Conservation (phyloP, 2,888 invertebrate genomes). For the Drosophila greeni region DNA sequence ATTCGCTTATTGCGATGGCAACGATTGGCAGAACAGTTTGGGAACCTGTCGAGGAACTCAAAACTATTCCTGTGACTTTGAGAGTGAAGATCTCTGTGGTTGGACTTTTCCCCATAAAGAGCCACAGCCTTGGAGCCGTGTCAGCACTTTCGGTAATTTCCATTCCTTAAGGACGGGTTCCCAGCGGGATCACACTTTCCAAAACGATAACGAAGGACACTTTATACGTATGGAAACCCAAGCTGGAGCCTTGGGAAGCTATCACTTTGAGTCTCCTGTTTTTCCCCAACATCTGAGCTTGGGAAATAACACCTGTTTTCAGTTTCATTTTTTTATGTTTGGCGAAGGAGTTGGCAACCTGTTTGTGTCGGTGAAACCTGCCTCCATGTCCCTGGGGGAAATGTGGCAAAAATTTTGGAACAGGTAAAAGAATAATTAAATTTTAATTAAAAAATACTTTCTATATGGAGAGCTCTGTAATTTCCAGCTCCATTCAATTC, state of each 20-base stretch:
- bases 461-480: too few species aligned
- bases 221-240: slow-evolving; percentile 4
- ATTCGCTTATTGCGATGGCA: slow-evolving; percentile 1
- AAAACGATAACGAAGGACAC: not conserved
- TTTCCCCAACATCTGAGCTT: slow-evolving; percentile 1
- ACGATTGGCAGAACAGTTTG: not conserved
- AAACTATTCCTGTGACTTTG: not conserved
- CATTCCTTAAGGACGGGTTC: not conserved
- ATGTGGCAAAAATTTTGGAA: not conserved
- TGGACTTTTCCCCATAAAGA: not conserved
- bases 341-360: not conserved
- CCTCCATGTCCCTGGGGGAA: not conserved
- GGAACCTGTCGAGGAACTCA: not conserved
- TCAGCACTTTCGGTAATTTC: not conserved
- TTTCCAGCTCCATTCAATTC: not conserved
- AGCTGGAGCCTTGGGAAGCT: not conserved
- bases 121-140: not conserved
- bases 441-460: too few species aligned
- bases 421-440: too few species aligned
- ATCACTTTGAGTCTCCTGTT: not conserved
- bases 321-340: slow-evolving; percentile 6
- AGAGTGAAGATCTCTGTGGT: slow-evolving; percentile 4
- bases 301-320: not conserved
- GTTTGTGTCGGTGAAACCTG: slow-evolving; percentile 1
- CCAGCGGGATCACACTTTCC: slow-evolving; percentile 2